These are phyloP conservation scores for Halocaridina rubra DNA, from an alignment of 2,888 invertebrate genomes.

Conservation along the genomic window DNA sequence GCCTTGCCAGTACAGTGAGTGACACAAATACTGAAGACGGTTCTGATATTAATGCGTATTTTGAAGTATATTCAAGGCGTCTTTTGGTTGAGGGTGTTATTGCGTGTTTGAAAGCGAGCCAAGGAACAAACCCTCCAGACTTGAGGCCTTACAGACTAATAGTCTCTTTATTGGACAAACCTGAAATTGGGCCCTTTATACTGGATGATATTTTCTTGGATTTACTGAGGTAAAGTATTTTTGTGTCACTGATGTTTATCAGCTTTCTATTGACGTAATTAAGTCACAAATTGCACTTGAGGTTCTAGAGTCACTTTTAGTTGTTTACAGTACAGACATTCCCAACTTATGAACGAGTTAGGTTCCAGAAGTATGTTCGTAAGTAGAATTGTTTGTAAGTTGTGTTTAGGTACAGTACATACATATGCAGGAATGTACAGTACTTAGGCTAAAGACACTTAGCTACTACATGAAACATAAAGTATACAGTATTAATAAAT, in stretches of 20 bases:
- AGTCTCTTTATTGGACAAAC: slow-evolving; percentile 86
- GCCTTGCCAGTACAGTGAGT: slow-evolving; percentile 65
- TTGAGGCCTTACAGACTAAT: slow-evolving; percentile 77
- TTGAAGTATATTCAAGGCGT: slow-evolving; percentile 64
- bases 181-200: slow-evolving; percentile 84
- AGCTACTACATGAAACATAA: too few relatives aligned
- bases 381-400: too few relatives aligned
- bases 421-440: too few relatives aligned
- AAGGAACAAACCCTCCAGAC: slow-evolving; percentile 66
- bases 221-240: slow-evolving; percentile 72
- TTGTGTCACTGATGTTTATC: not conserved
- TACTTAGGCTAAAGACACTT: too few relatives aligned
- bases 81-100: slow-evolving; percentile 65
- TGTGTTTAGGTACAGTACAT: too few relatives aligned
- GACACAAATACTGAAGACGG: slow-evolving; percentile 43
- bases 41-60: slow-evolving; percentile 59
- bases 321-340: too few relatives aligned
- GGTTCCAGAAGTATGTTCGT: too few relatives aligned
- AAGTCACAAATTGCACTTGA: too few relatives aligned
- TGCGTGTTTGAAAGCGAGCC: slow-evolving; percentile 25
- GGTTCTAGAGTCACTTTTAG: too few relatives aligned
- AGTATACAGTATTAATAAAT: too few relatives aligned
- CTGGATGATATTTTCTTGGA: slow-evolving; percentile 82
- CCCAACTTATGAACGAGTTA: too few relatives aligned
- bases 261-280: too few relatives aligned